Conservation (phyloP, 1,140 invertebrate species). For the Cydia strobilella region DNA sequence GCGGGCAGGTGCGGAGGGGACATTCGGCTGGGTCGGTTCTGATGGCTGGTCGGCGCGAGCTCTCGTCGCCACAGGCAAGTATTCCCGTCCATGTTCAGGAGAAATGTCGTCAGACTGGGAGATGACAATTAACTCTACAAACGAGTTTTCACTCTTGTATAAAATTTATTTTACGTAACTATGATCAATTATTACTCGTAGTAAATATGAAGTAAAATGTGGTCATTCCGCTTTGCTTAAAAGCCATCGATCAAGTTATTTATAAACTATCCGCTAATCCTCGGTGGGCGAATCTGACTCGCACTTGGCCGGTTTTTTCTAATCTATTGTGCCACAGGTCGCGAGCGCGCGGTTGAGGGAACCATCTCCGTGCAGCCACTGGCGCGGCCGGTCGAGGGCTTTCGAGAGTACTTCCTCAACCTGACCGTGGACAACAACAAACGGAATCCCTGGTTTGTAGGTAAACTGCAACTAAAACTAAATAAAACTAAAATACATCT, state of each 20-base stretch:
- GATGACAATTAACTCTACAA: too few species aligned
- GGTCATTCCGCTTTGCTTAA: too few species aligned
- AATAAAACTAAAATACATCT: too few species aligned
- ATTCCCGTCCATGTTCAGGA: not conserved
- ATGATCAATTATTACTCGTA: too few species aligned
- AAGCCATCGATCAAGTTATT: too few species aligned
- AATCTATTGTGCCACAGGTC: slow-evolving; percentile 84
- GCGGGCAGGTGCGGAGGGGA: slow-evolving; percentile 91
- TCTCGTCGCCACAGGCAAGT: slow-evolving; percentile 88
- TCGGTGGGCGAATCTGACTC: too few species aligned
- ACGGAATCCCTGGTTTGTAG: slow-evolving; percentile 96
- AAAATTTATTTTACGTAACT: too few species aligned
- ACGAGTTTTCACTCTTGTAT: too few species aligned
- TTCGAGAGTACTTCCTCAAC: slow-evolving; percentile 93
- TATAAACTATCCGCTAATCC: too few species aligned
- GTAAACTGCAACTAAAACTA: too few species aligned
- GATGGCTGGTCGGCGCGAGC: slow-evolving; percentile 95
- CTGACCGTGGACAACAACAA: slow-evolving; percentile 92
- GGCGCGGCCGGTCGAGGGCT: slow-evolving; percentile 92
- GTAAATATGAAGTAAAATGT: too few species aligned
- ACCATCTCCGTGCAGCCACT: slow-evolving; percentile 95
- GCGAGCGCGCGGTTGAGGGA: slow-evolving; percentile 94
- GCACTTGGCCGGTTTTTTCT: too few species aligned
- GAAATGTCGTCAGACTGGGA: not conserved
- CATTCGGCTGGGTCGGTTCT: slow-evolving; percentile 96